Base-by-base conservation (phyloP, 1,140 invertebrate species). In the Zaprionus tsacasi region DNA sequence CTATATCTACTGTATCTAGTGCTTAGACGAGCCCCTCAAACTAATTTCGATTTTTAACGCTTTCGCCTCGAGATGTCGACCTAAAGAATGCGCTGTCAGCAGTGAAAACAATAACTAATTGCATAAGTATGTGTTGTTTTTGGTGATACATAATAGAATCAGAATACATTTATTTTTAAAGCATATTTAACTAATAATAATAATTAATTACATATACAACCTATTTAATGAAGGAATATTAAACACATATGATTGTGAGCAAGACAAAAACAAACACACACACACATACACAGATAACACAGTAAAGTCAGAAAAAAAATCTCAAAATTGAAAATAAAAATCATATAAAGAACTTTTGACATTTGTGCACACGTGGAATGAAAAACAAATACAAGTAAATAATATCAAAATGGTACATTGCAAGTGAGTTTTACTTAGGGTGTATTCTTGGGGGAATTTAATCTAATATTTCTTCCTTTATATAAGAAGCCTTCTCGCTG, bases 221-320 rank as follows among this genome's bases (percentile, higher is more conserved):
- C 52, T 76, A 79, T 76, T 70, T 71, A 79, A 76, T 58, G 65
- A 72, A 13, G 35, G 69, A 76, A 85, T 88, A 83, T 83, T 82
- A 87, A 82, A 76, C 59, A 76, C 59, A 83, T 80, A 80, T 86
- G 82, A 87, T 82, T 90, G 79, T 90, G 86, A 90, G 63, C 73
- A 60, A 69, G 55, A 38, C 60, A 82, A 75, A 65, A 15, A 57
- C 36, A 76, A 33, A 50, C 11, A 36, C 50, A 55, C 17, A 40
- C 13, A 61, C 30, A 57, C 55, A 61, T 71, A 70, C 54, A 50
- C 40, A 15, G n/a, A 45, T 45, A 8, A 15, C 15, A 45, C 40
- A 15, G n/a, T 45, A 15, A 45, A 7, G 40, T 15, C 7, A n/a
- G n/a, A 35, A 21, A 43, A 68, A 57, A 30, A 78, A 73, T 27